Conservation (phyloP, 2,113 vertebrate genomes). For the Oryzias woworae region DNA sequence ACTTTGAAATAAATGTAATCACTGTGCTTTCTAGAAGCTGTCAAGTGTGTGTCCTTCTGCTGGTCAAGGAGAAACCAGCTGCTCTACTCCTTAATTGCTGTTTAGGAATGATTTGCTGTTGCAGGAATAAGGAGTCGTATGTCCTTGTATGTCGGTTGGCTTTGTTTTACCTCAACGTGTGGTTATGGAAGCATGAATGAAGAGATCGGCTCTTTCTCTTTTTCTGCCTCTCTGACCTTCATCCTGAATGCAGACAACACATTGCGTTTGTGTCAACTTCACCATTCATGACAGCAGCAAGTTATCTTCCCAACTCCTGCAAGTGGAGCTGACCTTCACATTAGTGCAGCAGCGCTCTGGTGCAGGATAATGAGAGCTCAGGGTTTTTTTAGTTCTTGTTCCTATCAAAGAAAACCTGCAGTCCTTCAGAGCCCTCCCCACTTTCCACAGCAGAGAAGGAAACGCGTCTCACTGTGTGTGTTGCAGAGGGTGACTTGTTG, state of each 20-base stretch:
- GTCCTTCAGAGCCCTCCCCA: neutral
- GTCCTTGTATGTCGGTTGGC: neutral
- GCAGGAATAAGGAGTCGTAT: constrained; percentile 20
- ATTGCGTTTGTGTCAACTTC: constrained; percentile 22
- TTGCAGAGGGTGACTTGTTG: constrained; percentile 23
- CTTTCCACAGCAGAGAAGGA: neutral
- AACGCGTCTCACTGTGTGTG: neutral
- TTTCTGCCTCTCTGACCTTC: constrained; percentile 22
- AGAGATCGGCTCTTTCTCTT: constrained; percentile 1
- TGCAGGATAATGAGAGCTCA: neutral
- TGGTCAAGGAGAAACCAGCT: constrained; percentile 29
- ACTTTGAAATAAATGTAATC: constrained; percentile 11
- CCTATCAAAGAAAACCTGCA: neutral
- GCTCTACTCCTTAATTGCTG: constrained; percentile 29
- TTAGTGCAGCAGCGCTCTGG: constrained; percentile 1
- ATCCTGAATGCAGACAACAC: constrained; percentile 22
- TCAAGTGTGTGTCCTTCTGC: constrained; percentile 9
- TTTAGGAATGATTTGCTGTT: constrained; percentile 20
- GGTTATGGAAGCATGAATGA: constrained; percentile 4
- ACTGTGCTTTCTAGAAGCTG: constrained; percentile 14
- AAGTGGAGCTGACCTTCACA: constrained; percentile 48
- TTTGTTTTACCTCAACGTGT: constrained; percentile 8
- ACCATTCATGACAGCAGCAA: constrained; percentile 5
- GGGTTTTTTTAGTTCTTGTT: neutral
- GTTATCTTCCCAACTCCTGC: constrained; percentile 21